phyloP scores from a whole-genome alignment of 2,113 vertebrate genomes.

The Otis tarda region DNA sequence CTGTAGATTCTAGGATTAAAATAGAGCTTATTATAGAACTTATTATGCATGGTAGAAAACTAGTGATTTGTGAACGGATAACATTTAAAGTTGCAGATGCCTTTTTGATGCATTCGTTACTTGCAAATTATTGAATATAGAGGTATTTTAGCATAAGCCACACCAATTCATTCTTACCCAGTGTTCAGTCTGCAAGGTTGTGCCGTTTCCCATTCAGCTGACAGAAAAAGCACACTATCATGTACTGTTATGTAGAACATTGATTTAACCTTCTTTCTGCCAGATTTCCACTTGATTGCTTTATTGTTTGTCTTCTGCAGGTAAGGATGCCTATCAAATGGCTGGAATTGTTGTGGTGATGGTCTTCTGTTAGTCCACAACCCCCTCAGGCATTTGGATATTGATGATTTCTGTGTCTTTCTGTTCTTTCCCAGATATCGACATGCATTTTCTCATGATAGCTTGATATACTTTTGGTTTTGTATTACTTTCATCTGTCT shows the following conservation, averaged over 20 bases:
- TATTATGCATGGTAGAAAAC: not conserved
- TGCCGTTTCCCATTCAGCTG: not conserved
- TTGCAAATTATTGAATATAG: not conserved
- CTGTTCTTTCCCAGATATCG: not conserved
- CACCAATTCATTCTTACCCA: not conserved
- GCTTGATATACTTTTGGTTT: not conserved
- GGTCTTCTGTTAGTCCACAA: constrained; percentile 6
- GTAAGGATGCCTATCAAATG: constrained; percentile 44
- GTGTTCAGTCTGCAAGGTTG: not conserved
- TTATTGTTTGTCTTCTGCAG: constrained; percentile 54
- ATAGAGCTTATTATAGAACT: not conserved
- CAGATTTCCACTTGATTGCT: constrained; percentile 1
- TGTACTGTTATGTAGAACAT: not conserved
- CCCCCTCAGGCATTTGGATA: not conserved
- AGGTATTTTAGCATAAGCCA: not conserved
- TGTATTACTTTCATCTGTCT: not conserved
- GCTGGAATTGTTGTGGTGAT: constrained; percentile 5
- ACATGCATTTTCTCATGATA: not conserved
- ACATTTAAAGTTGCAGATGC: constrained; percentile 11
- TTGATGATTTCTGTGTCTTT: not conserved
- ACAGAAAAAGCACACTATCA: not conserved
- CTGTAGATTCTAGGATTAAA: constrained; percentile 54
- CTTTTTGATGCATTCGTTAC: not conserved
- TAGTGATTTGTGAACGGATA: constrained; percentile 17
- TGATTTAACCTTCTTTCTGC: constrained; percentile 7